Evolutionary conservation across 2,888 invertebrate genomes (phyloP).

Genomic region (Drosophila flavopinicola): DNA sequence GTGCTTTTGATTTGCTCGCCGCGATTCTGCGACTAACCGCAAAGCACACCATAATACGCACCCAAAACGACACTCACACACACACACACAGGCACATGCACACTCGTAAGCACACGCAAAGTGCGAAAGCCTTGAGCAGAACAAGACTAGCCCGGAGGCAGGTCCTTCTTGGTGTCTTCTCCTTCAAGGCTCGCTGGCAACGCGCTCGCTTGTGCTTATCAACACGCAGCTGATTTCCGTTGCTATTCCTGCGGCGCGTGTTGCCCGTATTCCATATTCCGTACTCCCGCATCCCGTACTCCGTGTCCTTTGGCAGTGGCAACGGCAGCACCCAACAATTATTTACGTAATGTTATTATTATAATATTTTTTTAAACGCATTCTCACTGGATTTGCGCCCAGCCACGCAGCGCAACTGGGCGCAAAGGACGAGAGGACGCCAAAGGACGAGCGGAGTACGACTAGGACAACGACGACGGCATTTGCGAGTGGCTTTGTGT

Average conservation of each 20-base stretch:
- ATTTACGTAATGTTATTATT: conserved; percentile 82
- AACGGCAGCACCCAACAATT: conserved; percentile 72
- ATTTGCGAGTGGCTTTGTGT: conserved; percentile 79
- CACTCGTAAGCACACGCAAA: conserved; percentile 3
- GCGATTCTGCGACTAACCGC: conserved; percentile 59
- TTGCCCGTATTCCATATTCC: conserved; percentile 28
- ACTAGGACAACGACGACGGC: conserved; percentile 56
- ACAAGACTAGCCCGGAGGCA: conserved; percentile 44
- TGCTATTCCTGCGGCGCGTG: conserved; percentile 74
- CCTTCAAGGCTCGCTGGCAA: conserved; percentile 36
- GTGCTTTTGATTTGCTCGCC: conserved; percentile 13
- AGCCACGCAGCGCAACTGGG: conserved; percentile 17
- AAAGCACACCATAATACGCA: conserved; percentile 76
- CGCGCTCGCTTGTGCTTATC: conserved; percentile 68
- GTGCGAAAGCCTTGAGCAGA: conserved; percentile 38
- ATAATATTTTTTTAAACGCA: conserved; percentile 81
- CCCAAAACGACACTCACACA: conserved; percentile 59
- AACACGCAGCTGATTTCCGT: conserved; percentile 82
- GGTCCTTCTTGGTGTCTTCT: conserved; percentile 22
- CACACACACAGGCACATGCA: conserved; percentile 17
- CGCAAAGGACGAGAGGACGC: neutral
- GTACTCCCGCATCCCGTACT: conserved; percentile 1
- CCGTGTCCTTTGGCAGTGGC: conserved; percentile 19
- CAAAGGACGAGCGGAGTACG: conserved; percentile 13
- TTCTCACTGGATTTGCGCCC: conserved; percentile 76